phyloP scores from a whole-genome alignment of 2,888 invertebrate species.

The Selenia dentaria region DNA sequence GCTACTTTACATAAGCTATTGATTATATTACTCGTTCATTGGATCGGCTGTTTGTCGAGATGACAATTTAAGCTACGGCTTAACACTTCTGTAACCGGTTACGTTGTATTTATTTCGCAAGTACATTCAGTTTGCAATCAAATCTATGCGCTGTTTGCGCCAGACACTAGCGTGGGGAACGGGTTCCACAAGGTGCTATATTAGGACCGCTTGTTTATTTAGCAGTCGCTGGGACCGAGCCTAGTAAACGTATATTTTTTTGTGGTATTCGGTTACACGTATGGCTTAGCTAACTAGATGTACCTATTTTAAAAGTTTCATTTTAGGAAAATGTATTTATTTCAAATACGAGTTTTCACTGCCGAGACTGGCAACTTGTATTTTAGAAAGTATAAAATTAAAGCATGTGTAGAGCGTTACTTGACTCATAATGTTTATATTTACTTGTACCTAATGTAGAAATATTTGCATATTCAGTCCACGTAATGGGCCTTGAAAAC shows the following conservation, averaged over 20 bases:
- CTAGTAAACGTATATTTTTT: conserved; percentile 20
- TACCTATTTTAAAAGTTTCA: conserved; percentile 3
- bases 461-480: conserved; percentile 29
- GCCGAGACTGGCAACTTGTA: too few species aligned
- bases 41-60: conserved; percentile 15
- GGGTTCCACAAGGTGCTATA: conserved; percentile 32
- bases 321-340: not conserved
- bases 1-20: conserved; percentile 17
- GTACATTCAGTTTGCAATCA: conserved; percentile 25
- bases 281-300: conserved; percentile 10
- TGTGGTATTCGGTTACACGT: conserved; percentile 13
- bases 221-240: conserved; percentile 8
- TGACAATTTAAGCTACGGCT: conserved; percentile 13
- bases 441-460: conserved; percentile 6
- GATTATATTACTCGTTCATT: conserved; percentile 11
- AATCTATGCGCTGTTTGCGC: conserved; percentile 14
- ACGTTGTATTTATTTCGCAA: conserved; percentile 27
- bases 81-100: conserved; percentile 20
- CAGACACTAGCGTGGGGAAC: conserved; percentile 20
- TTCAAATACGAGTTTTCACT: too few species aligned
- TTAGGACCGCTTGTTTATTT: conserved; percentile 32
- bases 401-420: not conserved
- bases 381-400: too few species aligned
- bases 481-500: conserved; percentile 26
- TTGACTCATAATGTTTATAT: conserved; percentile 9